Evolutionary conservation across 2,888 invertebrate genomes (phyloP).

Genomic region (Elmis aenea): DNA sequence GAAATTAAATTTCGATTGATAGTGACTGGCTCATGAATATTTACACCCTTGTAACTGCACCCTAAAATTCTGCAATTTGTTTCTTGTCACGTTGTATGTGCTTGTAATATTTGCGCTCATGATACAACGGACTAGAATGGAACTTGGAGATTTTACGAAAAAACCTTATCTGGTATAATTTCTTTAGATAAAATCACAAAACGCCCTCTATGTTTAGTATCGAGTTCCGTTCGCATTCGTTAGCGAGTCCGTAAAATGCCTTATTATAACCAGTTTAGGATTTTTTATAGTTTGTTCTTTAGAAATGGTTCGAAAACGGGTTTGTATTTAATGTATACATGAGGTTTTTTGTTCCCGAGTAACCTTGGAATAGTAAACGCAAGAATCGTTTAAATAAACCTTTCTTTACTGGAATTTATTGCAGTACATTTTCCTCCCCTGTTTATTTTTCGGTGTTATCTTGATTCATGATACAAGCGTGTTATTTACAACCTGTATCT

Average conservation of each 20-base stretch:
- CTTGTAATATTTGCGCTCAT: too few relatives aligned
- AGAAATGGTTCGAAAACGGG: slow-evolving; percentile 31
- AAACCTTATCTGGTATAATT: slow-evolving; percentile 9
- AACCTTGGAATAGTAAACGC: slow-evolving; percentile 20
- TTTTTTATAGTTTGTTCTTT: slow-evolving; percentile 26
- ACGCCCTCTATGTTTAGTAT: slow-evolving; percentile 17
- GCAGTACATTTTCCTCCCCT: slow-evolving; percentile 15
- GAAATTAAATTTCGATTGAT: too few relatives aligned
- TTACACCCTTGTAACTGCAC: too few relatives aligned
- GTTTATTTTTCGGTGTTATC: slow-evolving; percentile 28
- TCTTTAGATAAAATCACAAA: slow-evolving; percentile 8
- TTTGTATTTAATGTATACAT: slow-evolving; percentile 23
- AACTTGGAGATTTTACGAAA: slow-evolving; percentile 3
- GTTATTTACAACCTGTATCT: slow-evolving; percentile 33
- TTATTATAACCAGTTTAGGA: slow-evolving; percentile 32
- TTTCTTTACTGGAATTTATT: slow-evolving; percentile 9
- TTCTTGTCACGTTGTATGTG: too few relatives aligned
- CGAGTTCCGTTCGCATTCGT: slow-evolving; percentile 20
- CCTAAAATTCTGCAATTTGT: too few relatives aligned
- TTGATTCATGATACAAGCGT: slow-evolving; percentile 24
- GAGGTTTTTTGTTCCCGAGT: slow-evolving; percentile 22
- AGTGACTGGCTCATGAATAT: too few relatives aligned
- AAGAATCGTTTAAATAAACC: slow-evolving; percentile 8
- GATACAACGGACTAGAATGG: too few relatives aligned
- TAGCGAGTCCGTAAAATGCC: slow-evolving; percentile 26